These are phyloP conservation scores for Ichneumoninae sp. DNA, from an alignment of 2,888 invertebrate species.

Conservation along the genomic window DNA sequence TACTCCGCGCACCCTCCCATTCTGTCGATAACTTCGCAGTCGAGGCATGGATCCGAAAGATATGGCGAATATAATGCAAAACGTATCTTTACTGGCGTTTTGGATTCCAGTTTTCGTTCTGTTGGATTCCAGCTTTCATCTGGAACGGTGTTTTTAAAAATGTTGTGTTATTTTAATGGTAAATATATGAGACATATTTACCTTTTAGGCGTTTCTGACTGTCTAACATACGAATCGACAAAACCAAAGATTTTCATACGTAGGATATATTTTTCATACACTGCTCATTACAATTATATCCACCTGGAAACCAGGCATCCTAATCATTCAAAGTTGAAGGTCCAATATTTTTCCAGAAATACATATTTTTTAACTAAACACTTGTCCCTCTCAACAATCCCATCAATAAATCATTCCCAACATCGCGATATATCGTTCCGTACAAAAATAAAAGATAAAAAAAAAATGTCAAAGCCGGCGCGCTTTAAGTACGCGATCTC, in stretches of 20 bases:
- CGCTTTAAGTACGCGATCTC: conserved; percentile 8
- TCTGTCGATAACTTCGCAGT: not conserved
- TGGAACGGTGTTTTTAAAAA: not conserved
- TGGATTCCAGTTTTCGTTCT: too few relatives aligned
- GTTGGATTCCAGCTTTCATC: too few relatives aligned
- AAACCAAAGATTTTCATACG: not conserved
- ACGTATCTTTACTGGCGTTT: not conserved
- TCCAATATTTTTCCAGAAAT: not conserved
- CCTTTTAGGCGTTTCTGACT: not conserved
- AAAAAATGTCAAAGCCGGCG: conserved; percentile 11
- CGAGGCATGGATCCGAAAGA: not conserved
- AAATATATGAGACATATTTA: not conserved
- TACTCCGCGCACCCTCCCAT: not conserved
- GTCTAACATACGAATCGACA: not conserved
- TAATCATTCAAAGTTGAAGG: not conserved
- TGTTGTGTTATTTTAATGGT: not conserved
- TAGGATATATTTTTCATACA: not conserved
- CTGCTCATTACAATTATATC: not conserved
- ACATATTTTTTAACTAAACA: not conserved
- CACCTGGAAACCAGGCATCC: not conserved
- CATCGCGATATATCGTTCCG: not conserved
- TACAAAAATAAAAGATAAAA: conserved; percentile 12
- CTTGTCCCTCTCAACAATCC: not conserved
- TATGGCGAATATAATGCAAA: not conserved
- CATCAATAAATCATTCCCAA: not conserved